Evolutionary conservation across 2,888 invertebrate species (phyloP).

Genomic region (Deilephila porcellus): DNA sequence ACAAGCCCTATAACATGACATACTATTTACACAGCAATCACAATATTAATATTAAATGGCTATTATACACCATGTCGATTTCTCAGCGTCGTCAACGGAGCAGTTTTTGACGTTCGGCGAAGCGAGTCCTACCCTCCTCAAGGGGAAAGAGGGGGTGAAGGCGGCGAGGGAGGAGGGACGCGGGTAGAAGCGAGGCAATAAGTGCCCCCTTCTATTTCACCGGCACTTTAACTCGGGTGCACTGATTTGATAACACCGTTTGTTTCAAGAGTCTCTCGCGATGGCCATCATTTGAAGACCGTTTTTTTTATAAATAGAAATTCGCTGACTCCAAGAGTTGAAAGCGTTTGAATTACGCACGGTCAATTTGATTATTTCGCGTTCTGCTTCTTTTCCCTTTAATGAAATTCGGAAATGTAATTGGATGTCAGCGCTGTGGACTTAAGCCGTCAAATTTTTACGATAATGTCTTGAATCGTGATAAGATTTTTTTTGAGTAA

Average conservation of each 20-base stretch:
- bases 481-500: no score
- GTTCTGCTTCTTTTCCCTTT: conserved; percentile 26
- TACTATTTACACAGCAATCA: no score
- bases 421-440: neutral
- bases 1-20: no score
- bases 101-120: conserved; percentile 30
- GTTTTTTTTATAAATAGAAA: conserved; percentile 62
- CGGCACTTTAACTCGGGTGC: conserved; percentile 81
- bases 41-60: no score
- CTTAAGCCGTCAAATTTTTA: neutral
- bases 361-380: conserved; percentile 30
- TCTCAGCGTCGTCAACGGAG: conserved; percentile 10
- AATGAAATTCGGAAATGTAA: conserved; percentile 30
- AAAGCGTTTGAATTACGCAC: conserved; percentile 56
- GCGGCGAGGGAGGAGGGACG: conserved; percentile 30
- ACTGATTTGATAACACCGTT: conserved; percentile 84
- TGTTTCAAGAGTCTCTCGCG: conserved; percentile 76
- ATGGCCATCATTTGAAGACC: conserved; percentile 67
- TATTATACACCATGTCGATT: neutral
- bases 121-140: conserved; percentile 29
- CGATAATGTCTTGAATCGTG: neutral
- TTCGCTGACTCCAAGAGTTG: conserved; percentile 49
- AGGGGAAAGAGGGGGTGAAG: conserved; percentile 33
- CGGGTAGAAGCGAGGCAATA: conserved; percentile 62
- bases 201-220: conserved; percentile 81